Percentiles rank a stretch among this genome's conserved stretches.
These are phyloP conservation scores for Anas flavirostris DNA, from an alignment of 2,797 vertebrate genomes.

Conservation along the genomic window DNA sequence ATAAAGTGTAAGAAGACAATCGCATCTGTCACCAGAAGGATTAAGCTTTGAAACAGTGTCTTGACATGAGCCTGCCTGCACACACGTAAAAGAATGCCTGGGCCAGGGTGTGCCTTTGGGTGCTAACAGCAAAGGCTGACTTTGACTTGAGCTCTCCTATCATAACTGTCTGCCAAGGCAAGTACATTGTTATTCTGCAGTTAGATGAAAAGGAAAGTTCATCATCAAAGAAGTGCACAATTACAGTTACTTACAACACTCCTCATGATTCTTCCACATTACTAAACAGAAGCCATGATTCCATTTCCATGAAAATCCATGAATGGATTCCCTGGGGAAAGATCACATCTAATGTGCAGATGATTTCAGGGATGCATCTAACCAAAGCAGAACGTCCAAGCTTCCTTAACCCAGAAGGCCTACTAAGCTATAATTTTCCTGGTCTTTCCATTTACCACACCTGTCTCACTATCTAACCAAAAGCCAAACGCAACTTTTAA, in stretches of 20 bases:
- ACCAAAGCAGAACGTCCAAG: neutral
- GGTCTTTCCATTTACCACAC: neutral
- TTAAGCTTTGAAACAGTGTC: neutral
- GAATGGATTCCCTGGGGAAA: neutral
- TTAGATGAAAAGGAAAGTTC: neutral
- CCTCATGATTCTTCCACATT: neutral
- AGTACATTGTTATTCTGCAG: neutral
- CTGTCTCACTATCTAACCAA: neutral
- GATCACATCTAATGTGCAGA: neutral
- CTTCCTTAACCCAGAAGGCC: neutral
- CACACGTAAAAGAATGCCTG: fast-evolving
- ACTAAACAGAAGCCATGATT: neutral
- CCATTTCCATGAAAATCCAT: neutral
- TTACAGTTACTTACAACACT: neutral
- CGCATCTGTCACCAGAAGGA: neutral
- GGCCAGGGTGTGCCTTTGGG: neutral
- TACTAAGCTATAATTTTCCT: neutral
- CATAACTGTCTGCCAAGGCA: neutral
- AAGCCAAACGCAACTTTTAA: neutral
- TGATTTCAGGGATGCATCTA: neutral
- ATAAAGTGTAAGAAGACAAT: neutral
- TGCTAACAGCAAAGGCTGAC: neutral
- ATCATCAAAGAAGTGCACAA: neutral
- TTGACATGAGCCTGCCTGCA: fast-evolving
- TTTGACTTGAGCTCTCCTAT: neutral